A percentile compares a stretch with the other conserved stretches of the same genome.
phyloP scores from a whole-genome alignment of 2,113 vertebrate species.

The Benthochromis sp. region DNA sequence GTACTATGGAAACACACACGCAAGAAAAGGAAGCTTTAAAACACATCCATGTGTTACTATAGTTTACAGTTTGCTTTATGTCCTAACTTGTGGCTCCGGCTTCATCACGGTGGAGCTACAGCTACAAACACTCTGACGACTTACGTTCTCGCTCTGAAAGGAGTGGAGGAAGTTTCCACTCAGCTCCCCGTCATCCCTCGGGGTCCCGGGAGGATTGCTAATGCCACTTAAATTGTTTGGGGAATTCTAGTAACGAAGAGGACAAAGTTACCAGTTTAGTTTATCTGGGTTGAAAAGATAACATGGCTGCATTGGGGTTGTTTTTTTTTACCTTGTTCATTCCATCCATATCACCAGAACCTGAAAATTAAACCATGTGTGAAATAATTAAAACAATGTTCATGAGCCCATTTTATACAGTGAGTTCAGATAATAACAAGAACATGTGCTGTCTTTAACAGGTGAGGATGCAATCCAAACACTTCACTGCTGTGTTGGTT shows the following conservation, averaged over 20 bases:
- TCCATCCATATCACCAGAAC: constrained; percentile 97
- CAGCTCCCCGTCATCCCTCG: constrained; percentile 92
- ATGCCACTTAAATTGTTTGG: constrained; percentile 99
- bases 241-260: constrained; percentile 81
- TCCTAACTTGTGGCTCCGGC: neutral
- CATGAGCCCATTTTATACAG: neutral
- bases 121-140: constrained; percentile 30
- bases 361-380: constrained; percentile 56
- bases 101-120: neutral
- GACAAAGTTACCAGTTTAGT: neutral
- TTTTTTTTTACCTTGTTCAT: constrained; percentile 88
- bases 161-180: constrained; percentile 99
- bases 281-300: neutral
- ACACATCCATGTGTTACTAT: neutral
- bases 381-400: neutral
- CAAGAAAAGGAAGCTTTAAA: constrained; percentile 29
- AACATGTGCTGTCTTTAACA: neutral
- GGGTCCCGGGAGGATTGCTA: constrained; percentile 97
- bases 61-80: neutral
- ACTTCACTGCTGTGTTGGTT: neutral
- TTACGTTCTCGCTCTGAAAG: constrained; percentile 98
- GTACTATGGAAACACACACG: constrained; percentile 77
- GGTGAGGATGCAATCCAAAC: neutral
- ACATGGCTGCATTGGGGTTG: neutral
- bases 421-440: neutral